Conservation (phyloP, 1,140 invertebrate genomes). For the Pseudomyrmex concolor region DNA sequence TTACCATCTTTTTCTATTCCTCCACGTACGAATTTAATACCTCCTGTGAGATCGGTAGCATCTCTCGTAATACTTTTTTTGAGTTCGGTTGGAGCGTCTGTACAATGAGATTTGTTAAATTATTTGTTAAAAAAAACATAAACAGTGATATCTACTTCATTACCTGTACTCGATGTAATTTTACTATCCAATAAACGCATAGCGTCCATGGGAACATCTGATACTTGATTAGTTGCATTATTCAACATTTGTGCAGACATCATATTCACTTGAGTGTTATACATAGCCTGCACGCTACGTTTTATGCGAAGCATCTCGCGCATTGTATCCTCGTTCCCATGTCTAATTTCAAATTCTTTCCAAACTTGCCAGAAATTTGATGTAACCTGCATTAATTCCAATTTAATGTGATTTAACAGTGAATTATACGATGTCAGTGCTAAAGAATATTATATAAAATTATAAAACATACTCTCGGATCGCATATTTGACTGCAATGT, state of each 20-base stretch:
- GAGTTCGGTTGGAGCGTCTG: conserved; percentile 79
- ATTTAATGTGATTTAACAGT: background rate
- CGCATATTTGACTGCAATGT: conserved; percentile 99
- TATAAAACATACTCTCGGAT: conserved; percentile 91
- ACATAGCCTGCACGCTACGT: conserved; percentile 98
- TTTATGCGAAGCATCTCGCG: conserved; percentile 99
- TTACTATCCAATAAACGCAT: conserved; percentile 95
- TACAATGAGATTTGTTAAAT: conserved; percentile 9
- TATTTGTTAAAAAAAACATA: background rate
- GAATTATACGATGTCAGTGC: background rate
- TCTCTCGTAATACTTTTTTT: conserved; percentile 87
- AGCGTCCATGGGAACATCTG: conserved; percentile 91
- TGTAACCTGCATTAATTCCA: conserved; percentile 88
- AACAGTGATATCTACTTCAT: conserved; percentile 1
- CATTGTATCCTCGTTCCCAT: conserved; percentile 99
- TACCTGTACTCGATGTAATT: conserved; percentile 76
- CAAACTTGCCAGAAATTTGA: conserved; percentile 98
- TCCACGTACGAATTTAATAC: conserved; percentile 94
- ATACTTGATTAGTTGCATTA: conserved; percentile 88
- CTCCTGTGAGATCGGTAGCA: conserved; percentile 85
- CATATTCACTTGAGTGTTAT: conserved; percentile 98
- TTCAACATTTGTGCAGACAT: conserved; percentile 99
- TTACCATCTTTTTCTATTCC: conserved; percentile 92
- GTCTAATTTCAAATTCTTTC: conserved; percentile 99
- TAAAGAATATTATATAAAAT: background rate